Percentiles rank a stretch among this genome's conserved stretches.
These are phyloP conservation scores for Morbakka virulenta DNA, from an alignment of 30 jellyfish, hydroid and myxozoan species.

Conservation along the genomic window DNA sequence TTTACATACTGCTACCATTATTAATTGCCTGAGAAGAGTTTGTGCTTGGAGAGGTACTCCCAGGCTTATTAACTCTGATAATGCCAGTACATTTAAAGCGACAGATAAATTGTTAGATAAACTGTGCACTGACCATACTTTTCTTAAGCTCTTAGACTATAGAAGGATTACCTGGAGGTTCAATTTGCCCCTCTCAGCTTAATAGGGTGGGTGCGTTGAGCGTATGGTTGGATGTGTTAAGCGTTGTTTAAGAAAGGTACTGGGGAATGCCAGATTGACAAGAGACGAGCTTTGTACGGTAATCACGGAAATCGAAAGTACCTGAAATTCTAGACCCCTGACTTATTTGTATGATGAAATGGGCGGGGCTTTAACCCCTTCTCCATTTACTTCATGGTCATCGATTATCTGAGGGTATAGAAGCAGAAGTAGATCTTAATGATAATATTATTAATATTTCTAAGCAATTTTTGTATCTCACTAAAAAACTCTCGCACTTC, in stretches of 20 bases:
- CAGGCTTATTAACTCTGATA: slow-evolving; percentile 51
- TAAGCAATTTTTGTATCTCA: too few relatives aligned
- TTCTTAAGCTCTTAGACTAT: slow-evolving; percentile 3
- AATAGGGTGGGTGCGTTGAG: slow-evolving; percentile 54
- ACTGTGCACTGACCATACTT: slow-evolving; percentile 6
- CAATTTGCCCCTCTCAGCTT: slow-evolving; percentile 42
- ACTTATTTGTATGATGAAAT: too few relatives aligned
- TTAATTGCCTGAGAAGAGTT: slow-evolving; percentile 43
- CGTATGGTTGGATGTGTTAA: slow-evolving; percentile 28
- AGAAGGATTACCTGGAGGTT: slow-evolving; percentile 16
- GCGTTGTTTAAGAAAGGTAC: slow-evolving; percentile 33
- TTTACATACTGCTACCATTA: slow-evolving; percentile 21
- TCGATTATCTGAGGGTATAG: too few relatives aligned
- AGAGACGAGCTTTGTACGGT: slow-evolving; percentile 26
- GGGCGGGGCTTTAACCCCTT: slow-evolving; percentile 30
- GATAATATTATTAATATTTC: too few relatives aligned
- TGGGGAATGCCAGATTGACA: too few relatives aligned
- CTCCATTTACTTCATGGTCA: too few relatives aligned
- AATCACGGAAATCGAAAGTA: slow-evolving; percentile 29
- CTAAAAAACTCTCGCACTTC: too few relatives aligned
- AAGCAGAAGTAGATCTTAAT: too few relatives aligned
- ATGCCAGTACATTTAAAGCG: slow-evolving; percentile 52
- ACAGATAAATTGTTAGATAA: slow-evolving; percentile 21
- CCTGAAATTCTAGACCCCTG: slow-evolving; percentile 14
- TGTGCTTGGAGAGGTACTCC: slow-evolving; percentile 63